phyloP scores from a whole-genome alignment of 2,113 vertebrate species.

The Atractosteus spatula region DNA sequence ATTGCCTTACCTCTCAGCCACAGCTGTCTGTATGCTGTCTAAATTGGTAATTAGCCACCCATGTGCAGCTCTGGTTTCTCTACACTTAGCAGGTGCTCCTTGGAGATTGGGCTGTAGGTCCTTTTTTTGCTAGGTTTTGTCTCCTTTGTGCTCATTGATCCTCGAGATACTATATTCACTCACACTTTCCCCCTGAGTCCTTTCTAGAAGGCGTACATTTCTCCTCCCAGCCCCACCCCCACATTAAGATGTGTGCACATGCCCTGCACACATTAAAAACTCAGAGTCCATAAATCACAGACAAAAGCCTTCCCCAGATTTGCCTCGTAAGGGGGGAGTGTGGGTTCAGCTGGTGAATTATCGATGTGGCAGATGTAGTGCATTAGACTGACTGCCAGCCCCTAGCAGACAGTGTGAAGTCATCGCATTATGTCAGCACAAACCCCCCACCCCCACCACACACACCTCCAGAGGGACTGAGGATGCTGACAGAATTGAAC shows the following conservation, averaged over 20 bases:
- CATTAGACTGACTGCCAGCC: neutral
- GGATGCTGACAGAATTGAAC: neutral
- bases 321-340: neutral
- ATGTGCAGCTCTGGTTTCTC: neutral
- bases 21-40: conserved; percentile 16
- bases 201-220: neutral
- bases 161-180: neutral
- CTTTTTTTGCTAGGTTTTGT: neutral
- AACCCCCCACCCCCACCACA: neutral
- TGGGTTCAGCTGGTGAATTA: conserved; percentile 11
- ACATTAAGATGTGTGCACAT: neutral
- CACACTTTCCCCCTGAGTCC: neutral
- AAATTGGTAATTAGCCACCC: conserved; percentile 22
- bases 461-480: too few relatives aligned
- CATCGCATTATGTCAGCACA: conserved; percentile 15
- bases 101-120: neutral
- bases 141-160: too few relatives aligned
- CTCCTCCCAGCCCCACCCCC: neutral
- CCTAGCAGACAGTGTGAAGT: conserved; percentile 14
- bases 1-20: neutral
- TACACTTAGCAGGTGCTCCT: conserved; percentile 14
- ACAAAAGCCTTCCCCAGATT: neutral
- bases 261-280: neutral
- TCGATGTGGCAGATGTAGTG: conserved; percentile 8
- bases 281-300: too few relatives aligned